Conservation (phyloP, 2,888 invertebrate genomes). For the Scaptomyza caliginosa region DNA sequence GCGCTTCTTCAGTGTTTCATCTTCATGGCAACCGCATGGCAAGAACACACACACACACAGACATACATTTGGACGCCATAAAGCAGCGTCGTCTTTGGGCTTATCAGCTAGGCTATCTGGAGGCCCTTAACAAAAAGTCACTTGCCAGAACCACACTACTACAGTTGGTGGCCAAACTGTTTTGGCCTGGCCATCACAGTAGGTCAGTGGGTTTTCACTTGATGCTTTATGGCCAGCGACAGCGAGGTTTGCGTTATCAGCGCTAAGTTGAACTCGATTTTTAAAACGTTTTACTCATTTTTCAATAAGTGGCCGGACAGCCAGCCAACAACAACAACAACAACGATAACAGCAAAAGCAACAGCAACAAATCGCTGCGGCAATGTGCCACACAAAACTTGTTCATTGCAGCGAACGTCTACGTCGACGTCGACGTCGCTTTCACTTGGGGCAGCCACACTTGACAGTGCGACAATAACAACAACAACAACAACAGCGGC, state of each 20-base stretch:
- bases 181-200: constrained; percentile 36
- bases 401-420: constrained; percentile 50
- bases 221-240: constrained; percentile 57
- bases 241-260: constrained; percentile 68
- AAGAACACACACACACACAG: constrained; percentile 6
- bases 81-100: constrained; percentile 50
- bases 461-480: constrained; percentile 71
- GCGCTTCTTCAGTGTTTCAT: constrained; percentile 20
- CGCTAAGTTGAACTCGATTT: constrained; percentile 65
- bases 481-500: constrained; percentile 34
- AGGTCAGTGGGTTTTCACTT: constrained; percentile 76
- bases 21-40: constrained; percentile 36
- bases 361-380: constrained; percentile 43
- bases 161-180: constrained; percentile 41
- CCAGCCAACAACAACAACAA: constrained; percentile 11
- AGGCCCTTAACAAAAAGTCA: constrained; percentile 35
- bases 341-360: constrained; percentile 7
- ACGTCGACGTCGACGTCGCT: constrained; percentile 51
- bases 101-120: constrained; percentile 52
- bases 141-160: constrained; percentile 10
- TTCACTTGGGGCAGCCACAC: constrained; percentile 75
- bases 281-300: constrained; percentile 67
- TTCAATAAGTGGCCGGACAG: constrained; percentile 64
- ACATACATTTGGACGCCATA: constrained; percentile 45
- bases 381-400: constrained; percentile 54